Percentiles rank a stretch among this genome's conserved stretches.
Conservation (phyloP, 2,888 invertebrate genomes). For the Bombylius major region DNA sequence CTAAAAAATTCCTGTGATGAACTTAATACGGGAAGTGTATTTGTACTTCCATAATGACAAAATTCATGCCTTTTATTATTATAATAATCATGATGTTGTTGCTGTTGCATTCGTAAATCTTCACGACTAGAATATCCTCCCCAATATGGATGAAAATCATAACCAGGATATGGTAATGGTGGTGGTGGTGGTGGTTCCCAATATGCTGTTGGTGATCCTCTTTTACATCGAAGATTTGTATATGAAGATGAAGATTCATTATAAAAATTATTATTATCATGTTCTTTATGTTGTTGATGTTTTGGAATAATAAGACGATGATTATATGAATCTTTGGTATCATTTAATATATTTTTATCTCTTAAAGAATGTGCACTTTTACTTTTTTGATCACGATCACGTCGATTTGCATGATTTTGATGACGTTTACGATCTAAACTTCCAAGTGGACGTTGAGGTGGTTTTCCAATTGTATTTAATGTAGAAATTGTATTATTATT, state of each 20-base stretch:
- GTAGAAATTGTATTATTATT: neutral
- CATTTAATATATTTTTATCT: constrained; percentile 37
- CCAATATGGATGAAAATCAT: constrained; percentile 12
- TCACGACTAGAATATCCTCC: constrained; percentile 16
- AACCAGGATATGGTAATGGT: constrained; percentile 11
- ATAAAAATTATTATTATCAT: constrained; percentile 1
- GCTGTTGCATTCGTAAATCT: constrained; percentile 14
- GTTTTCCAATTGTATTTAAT: constrained; percentile 13
- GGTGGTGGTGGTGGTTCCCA: constrained; percentile 17
- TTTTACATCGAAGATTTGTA: constrained; percentile 6
- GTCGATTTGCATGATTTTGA: constrained; percentile 39
- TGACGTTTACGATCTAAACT: constrained; percentile 45
- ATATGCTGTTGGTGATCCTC: constrained; percentile 13
- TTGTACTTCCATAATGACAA: constrained; percentile 38
- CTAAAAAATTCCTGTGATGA: constrained; percentile 12
- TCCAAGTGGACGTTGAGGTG: constrained; percentile 26
- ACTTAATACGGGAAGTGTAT: constrained; percentile 21
- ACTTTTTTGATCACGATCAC: constrained; percentile 52
- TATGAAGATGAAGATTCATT: neutral
- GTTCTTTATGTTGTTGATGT: neutral
- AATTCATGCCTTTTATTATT: constrained; percentile 40
- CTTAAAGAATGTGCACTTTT: constrained; percentile 46
- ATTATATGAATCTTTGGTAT: constrained; percentile 8
- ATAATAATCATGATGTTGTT: constrained; percentile 22
- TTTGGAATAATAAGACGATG: neutral